Base-by-base conservation (phyloP, 2,797 vertebrate species). In the Hafferia zeledoni region DNA sequence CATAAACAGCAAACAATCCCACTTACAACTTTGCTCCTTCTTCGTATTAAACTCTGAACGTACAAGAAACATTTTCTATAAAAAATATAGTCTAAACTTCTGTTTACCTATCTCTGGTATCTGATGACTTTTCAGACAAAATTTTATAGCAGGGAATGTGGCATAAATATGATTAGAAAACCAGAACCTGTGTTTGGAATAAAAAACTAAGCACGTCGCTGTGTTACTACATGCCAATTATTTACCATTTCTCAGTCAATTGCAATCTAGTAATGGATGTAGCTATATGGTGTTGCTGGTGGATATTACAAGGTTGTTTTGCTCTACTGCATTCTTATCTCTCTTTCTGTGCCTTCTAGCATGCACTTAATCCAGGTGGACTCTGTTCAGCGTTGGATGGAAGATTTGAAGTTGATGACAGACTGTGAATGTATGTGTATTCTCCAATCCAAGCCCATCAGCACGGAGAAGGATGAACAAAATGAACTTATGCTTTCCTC, bases 351-450 rank as follows among this genome's bases (percentile, higher is more conserved):
- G 39, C 49, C 13, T 90, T 96, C 50, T 93, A 99, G 98, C 85
- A 97, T 98, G 95, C 98, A 98, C 91, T 97, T 98, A 33, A 99
- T 99, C 57, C 99, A 99, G 94, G 98, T 99, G 68, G 99, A 99
- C 95, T 99, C 99, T 0, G 99, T 99, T 37, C 99, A 99, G 97
- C 98, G 99, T 25, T 99, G 99, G 99, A 99, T 99, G 99, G 99
- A 99, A 70, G 99, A 99, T 91, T 95, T 99, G 78, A 99, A 99
- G 84, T 96, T 99, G 98, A 99, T 99, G 99, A 99, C 99, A 0
- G 99, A 99, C 95, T 99, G 99, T n/a, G 99, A 99, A 95, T 99
- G 99, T 37, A 99, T 99, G 99, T 99, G 99, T 17, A 98, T 99
- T 76, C 98, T 99, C 35, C 99, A 99, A 97, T 99, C 99, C 11